Base-by-base conservation (phyloP, 2,888 invertebrate genomes). In the Helobdella robusta region DNA sequence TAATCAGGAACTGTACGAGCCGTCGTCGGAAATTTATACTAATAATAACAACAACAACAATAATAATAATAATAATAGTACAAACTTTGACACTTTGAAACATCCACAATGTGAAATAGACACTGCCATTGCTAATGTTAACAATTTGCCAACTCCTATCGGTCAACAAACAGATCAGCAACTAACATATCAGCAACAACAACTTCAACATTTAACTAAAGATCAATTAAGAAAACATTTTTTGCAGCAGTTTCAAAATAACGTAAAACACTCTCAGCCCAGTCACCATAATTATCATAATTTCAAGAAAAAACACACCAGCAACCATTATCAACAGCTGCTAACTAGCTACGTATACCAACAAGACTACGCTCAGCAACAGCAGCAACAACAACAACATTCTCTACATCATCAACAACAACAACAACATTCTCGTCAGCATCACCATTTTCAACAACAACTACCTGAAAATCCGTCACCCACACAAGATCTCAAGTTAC, bases 341-440 rank as follows among this genome's bases (percentile, higher is more conserved):
- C 44, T 15, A 15, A 11, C 44, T 40, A 15, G 44, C n/a, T n/a
- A n/a, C n/a, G 11, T 11, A 15, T n/a, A n/a, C n/a, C 44, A n/a
- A 15, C 44, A 40, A 15, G 11, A 40, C n/a, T n/a, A 40, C n/a
- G 11, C 11, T 40, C 36, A 18, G 15, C 35, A 59, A 34, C 35
- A 59, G 32, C 35, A 59, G 32, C 35, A 40, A 36, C 36, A 59
- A 36, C 23, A 59, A 36, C 35, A 36, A n/a, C 35, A 8, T 30
- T 5, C 23, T 58, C 30, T 8, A 8, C 8, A 25, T 58, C 30
- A 58, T 58, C 30, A 25, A 5, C 18, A 25, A 34, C 20, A 4
- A n/a, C 20, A 36, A 34, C 35, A 32, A 6, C 35, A 32, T 30
- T 20, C 59, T 6, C 20, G 30, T 32, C 32, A 15, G 5, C 34